A percentile compares a stretch with the other conserved stretches of the same genome.
Conservation (phyloP, 2,113 vertebrate genomes). For the Panthera tigris region DNA sequence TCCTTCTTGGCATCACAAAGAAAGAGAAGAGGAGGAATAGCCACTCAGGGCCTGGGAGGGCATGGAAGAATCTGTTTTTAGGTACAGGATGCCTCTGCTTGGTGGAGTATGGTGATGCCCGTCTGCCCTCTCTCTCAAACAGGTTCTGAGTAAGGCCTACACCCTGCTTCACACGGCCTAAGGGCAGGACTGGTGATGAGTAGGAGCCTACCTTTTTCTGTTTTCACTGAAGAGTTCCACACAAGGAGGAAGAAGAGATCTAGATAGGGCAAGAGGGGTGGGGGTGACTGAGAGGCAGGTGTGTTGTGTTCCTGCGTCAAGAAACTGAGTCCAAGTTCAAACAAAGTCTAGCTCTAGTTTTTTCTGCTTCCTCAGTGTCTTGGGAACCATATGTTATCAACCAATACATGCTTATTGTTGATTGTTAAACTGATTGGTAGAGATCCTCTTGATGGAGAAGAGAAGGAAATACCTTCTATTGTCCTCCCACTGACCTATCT, state of each 20-base stretch:
- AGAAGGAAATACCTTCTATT: neutral
- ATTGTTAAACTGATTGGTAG: neutral
- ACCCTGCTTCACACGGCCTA: accelerated
- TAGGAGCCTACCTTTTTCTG: accelerated
- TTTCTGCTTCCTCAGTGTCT: neutral
- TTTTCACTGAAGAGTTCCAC: neutral
- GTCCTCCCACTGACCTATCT: neutral
- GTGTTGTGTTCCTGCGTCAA: neutral
- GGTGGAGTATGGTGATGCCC: neutral
- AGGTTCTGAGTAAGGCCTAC: neutral
- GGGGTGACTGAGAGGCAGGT: accelerated
- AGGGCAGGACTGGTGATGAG: accelerated
- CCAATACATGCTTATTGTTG: neutral
- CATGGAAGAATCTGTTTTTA: neutral
- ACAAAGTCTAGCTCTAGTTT: neutral
- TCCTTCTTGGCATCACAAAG: neutral
- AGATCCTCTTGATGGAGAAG: neutral
- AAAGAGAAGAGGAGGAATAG: neutral
- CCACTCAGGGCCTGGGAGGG: accelerated
- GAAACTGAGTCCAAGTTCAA: neutral
- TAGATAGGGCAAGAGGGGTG: accelerated
- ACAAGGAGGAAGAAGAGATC: no score
- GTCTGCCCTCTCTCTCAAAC: neutral
- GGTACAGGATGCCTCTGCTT: neutral
- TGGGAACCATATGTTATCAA: neutral